Percentiles rank a stretch among this genome's conserved stretches.
Conservation (phyloP, 2,797 vertebrate genomes). For the Tangara arthus region DNA sequence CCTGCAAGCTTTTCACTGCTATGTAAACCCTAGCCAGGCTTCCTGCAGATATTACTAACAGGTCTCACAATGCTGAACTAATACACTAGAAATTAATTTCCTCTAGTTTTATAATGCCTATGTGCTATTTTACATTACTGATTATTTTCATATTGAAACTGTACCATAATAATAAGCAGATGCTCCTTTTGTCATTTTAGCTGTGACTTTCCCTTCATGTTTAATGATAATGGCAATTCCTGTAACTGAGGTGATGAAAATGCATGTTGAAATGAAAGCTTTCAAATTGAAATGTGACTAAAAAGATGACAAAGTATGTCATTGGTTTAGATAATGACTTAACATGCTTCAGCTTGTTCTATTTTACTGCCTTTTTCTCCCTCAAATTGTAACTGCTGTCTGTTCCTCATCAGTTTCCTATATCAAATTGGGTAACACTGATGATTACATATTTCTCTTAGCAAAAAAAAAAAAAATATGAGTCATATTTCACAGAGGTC, state of each 20-base stretch:
- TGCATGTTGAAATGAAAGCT: background rate
- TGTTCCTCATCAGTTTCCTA: background rate
- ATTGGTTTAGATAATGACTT: background rate
- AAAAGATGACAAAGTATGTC: background rate
- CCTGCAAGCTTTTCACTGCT: background rate
- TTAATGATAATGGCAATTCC: background rate
- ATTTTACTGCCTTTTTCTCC: background rate
- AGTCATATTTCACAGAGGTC: slow-evolving; percentile 20
- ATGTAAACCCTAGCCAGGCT: background rate
- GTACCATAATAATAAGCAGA: background rate
- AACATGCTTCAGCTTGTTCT: background rate
- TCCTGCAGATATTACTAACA: background rate
- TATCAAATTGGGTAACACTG: background rate
- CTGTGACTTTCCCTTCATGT: background rate
- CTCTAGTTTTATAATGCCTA: background rate
- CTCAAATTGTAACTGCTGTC: background rate
- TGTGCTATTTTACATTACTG: background rate
- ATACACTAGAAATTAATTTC: background rate
- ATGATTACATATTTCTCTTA: background rate
- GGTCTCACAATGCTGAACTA: background rate
- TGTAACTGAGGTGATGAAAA: slow-evolving; percentile 11
- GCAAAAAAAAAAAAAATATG: background rate
- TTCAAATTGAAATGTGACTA: background rate
- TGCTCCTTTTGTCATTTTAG: background rate
- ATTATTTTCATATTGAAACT: background rate